Base-by-base conservation (phyloP, 1,140 invertebrate species). In the Galendromus occidentalis region DNA sequence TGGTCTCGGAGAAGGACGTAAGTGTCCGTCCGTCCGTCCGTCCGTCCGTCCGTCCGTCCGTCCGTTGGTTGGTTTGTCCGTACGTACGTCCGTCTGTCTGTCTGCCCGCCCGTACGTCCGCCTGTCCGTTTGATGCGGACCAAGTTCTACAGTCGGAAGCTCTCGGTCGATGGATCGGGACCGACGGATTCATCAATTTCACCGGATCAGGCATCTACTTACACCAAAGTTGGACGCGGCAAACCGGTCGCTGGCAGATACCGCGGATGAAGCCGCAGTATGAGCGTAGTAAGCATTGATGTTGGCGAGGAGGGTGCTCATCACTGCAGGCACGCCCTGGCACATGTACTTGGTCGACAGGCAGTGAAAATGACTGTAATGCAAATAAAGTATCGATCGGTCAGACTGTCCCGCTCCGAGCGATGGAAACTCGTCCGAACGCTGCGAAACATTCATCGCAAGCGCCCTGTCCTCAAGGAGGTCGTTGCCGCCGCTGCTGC, bases 201-300 rank as follows among this genome's bases (percentile, higher is more conserved):
- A 47, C 4, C 18, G 45, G 7, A 33, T 7, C 5, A 64, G 18
- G 12, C 67, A 42, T 67, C 9, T 41, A 81, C 80, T 81, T 81
- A 95, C 91, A 72, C 95, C 95, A 80, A 99, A 99, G 79, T 99
- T 99, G 69, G 94, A 98, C 70, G 95, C 95, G 69, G 94, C 88
- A 79, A 99, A 99, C 75, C 95, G 84, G 78, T 98, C 95, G 73
- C 91, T 94, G 30, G 96, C 95, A 20, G 94, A 98, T 9, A 98
- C 95, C 39, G 92, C 92, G 14, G 90, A 89, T 4, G 91, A 93
- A 0, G 93, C 91, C n/a, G 93, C 96, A 0, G 94, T 98, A 75
- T 99, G 96, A 69, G 96, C 96, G 76, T 98, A 99, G 78, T 96
- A 98, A 67, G 95, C 94, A 76, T 98, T 98, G 71, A 99, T 98